Conservation (phyloP, 2,113 vertebrate genomes). For the Phaethornis superciliosus region DNA sequence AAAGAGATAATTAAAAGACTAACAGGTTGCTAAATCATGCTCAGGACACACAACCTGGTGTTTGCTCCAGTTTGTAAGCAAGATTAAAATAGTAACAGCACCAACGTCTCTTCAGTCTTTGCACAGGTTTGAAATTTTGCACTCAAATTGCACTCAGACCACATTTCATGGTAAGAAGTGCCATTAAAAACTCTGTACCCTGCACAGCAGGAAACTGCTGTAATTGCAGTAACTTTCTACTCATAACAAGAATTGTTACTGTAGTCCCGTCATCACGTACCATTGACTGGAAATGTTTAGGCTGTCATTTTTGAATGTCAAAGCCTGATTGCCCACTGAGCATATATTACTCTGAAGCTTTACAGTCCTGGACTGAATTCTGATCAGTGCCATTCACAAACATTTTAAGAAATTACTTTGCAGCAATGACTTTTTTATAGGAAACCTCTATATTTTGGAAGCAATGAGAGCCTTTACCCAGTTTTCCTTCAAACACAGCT, state of each 20-base stretch:
- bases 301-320: background rate
- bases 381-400: background rate
- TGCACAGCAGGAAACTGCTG: background rate
- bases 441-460: background rate
- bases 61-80: conserved; percentile 19
- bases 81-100: conserved; percentile 14
- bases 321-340: background rate
- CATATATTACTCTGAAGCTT: background rate
- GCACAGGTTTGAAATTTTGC: background rate
- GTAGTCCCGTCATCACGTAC: background rate
- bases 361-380: background rate
- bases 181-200: background rate
- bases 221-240: background rate
- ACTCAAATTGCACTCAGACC: background rate
- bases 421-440: background rate
- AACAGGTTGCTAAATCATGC: conserved; percentile 29
- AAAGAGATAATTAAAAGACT: conserved; percentile 45
- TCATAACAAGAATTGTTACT: background rate
- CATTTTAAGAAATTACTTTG: background rate
- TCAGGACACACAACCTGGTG: background rate
- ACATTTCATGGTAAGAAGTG: background rate
- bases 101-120: background rate
- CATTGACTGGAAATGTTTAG: background rate
- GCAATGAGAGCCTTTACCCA: background rate
- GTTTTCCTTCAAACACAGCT: background rate